Base-by-base conservation (phyloP, 92 coral and sea anemone genomes). In the Anthopleura xanthogrammica region DNA sequence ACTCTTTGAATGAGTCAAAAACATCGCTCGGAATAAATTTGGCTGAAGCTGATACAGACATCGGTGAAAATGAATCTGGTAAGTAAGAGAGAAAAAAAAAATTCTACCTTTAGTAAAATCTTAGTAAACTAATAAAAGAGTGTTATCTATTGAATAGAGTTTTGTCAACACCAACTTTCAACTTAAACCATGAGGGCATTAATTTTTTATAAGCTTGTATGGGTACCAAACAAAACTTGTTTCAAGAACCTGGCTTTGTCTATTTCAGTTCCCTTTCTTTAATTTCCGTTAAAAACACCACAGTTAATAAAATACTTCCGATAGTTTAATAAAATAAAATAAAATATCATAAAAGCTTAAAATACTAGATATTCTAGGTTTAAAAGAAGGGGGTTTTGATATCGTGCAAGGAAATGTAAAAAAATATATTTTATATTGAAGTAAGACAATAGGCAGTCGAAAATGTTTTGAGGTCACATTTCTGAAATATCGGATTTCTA, bases 31-130 rank as follows among this genome's bases (percentile, higher is more conserved):
- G 87, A 87, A 54, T 87, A 52, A 86, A 73, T 42, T 80, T 85
- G 74, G 79, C 90, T 54, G 95, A 90, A 64, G 82, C 90, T 83
- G 98, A 90, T 74, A 80, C 93, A 50, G 98, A 94, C 81, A 80
- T 92, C 10, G 92, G 88, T 16, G 98, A 94, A 29, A 90, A 92
- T 80, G 99, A 97, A 79, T 97, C 99, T 65, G 99, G 99, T 97
- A 88, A 78, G 91, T 84, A 12, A n/a, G 42, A 68, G 80, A 77
- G 65, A 54, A 39, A 48, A 58, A 3, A 40, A 43, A 48, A 82
- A 19, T 60, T 60, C 56, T 52, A 22, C 17, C 1, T 76, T 50
- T 42, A 13, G 46, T 82, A 20, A 19, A 66, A 8, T 24, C 29
- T 65, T 71, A 64, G 7, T 24, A 54, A 16, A 42, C 52, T 82